Percentiles rank a stretch among this genome's conserved stretches.
Conservation (phyloP, 2,888 invertebrate genomes). For the Andrena flavipes region DNA sequence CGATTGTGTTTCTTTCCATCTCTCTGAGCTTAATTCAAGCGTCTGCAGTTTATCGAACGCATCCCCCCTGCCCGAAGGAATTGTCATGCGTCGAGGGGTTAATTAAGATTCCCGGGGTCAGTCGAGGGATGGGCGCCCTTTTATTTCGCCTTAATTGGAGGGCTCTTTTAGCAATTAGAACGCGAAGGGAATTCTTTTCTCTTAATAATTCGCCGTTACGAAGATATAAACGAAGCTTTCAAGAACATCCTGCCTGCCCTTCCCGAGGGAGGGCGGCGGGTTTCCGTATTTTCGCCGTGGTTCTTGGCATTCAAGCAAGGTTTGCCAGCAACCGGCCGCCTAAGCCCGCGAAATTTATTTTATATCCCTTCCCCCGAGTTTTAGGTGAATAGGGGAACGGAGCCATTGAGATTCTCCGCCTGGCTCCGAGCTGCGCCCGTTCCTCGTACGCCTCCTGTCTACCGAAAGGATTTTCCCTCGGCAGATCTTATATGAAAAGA, state of each 20-base stretch:
- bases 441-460: slow-evolving; percentile 30
- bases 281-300: slow-evolving; percentile 35
- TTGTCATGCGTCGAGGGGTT: slow-evolving; percentile 54
- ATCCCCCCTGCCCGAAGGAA: slow-evolving; percentile 1
- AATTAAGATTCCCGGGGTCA: slow-evolving; percentile 40
- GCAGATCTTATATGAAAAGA: slow-evolving; percentile 63
- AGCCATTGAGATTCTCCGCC: slow-evolving; percentile 53
- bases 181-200: slow-evolving; percentile 56
- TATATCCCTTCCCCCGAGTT: slow-evolving; percentile 61
- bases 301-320: slow-evolving; percentile 49
- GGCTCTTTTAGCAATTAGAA: slow-evolving; percentile 60
- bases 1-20: neutral
- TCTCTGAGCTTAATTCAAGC: slow-evolving; percentile 1
- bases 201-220: slow-evolving; percentile 60
- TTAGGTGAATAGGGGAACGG: slow-evolving; percentile 55
- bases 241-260: slow-evolving; percentile 38
- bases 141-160: slow-evolving; percentile 56
- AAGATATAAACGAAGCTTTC: slow-evolving; percentile 61
- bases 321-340: slow-evolving; percentile 35
- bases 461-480: slow-evolving; percentile 53
- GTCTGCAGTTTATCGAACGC: slow-evolving; percentile 22
- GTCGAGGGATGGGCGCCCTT: slow-evolving; percentile 3
- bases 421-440: slow-evolving; percentile 24
- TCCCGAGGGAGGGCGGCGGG: neutral
- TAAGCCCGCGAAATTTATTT: slow-evolving; percentile 63